Base-by-base conservation (phyloP, 2,797 vertebrate species). In the Onychomys arenicola region DNA sequence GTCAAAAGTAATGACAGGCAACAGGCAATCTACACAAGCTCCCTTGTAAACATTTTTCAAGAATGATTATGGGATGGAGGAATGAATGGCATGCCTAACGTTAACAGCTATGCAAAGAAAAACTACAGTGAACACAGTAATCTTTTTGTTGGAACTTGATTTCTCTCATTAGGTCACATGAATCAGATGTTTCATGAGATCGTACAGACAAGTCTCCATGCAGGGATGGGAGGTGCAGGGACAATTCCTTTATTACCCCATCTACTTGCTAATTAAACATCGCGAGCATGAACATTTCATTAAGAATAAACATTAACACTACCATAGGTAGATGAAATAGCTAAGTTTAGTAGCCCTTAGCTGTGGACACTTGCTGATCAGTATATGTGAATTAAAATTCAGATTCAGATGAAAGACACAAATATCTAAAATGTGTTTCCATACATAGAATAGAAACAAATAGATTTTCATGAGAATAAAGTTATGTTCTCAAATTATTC, bases 91-190 rank as follows among this genome's bases (percentile, higher is more conserved):
- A 90, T 73, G 10, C 6, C 61, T 92, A 90, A 73, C 16, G 49
- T 57, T 46, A 93, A 92, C 69, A 93, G 40, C 80, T 46, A 65
- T 19, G 29, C 85, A 94, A 80, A 87, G 43, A 91, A 92, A 96
- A 94, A 49, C 9, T 21, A 65, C 61, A 95, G 43, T 55, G 40
- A 75, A 76, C 19, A 63, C 55, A 40, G 29, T 75, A 17, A 49
- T 75, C 78, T 75, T 95, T 77, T 73, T 17, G 59, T 71, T 52
- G 67, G 87, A 94, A 95, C 63, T 80, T 49, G 76, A 77, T 82
- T 94, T 95, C 37, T 92, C 81, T 95, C 63, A 94, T 84, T 83
- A 91, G 93, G 34, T 78, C 65, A 96, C n/a, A 55, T 46, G 25
- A 95, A 92, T 78, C 59, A 89, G 57, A 86, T 75, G 80, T 78